Evolutionary conservation across 2,888 invertebrate species (phyloP), one percentile per base, ranked within the genome.

Genomic region (Euphydryas editha): DNA sequence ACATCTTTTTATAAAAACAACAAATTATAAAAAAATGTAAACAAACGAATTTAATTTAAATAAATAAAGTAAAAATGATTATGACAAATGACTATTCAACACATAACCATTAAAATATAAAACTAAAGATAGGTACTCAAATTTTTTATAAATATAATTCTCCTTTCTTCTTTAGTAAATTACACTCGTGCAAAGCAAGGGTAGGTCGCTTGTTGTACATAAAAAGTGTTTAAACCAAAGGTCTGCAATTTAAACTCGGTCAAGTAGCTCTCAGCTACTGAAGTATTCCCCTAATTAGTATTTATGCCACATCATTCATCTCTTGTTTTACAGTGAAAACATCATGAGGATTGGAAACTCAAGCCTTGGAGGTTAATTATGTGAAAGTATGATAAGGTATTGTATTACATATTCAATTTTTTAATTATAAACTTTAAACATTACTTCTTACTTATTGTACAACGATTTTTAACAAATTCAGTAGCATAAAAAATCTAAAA

Each of bases 281-380:
- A 6, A 44, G 42, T 44, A 44, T 5, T 44, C n/a, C 15, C 42
- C 42, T 44, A n/a, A 44, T 44, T 44, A 44, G 42, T 44, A 15
- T 15, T 44, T 44, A 44, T 44, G 15, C 42, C 42, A n/a, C 42
- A 3, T 6, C 42, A 44, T 44, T 44, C 42, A 44, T 44, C 42
- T 44, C 42, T 44, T n/a, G 42, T n/a, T 44, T 44, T 44, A 15
- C 42, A 44, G 42, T 44, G 42, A 44, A 44, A 44, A 44, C 42
- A 44, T 44, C 42, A n/a, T n/a, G 42, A 44, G 42, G 42, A 44
- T 44, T n/a, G 42, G 42, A n/a, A 44, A 44, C n/a, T 44, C 42
- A 15, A 39, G 42, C 42, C 42, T n/a, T 44, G 42, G n/a, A n/a
- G 42, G 42, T 44, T 44, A 44, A 44, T 44, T 44, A 44, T n/a